Evolutionary conservation across 2,888 invertebrate genomes (phyloP).

Genomic region (Athrips mouffetella): DNA sequence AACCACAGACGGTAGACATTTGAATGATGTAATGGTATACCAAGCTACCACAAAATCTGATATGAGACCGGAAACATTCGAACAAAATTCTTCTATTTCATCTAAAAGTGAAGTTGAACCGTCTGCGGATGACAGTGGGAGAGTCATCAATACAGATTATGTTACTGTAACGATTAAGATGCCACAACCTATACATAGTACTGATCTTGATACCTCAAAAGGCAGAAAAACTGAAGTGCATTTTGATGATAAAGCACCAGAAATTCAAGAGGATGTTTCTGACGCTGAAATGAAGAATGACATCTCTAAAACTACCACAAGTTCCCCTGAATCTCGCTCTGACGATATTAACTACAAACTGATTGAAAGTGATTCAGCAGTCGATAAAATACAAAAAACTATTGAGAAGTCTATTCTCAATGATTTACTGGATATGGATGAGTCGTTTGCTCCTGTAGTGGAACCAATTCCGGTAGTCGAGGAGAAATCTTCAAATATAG

Average conservation of each 20-base stretch:
- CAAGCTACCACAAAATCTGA: neutral
- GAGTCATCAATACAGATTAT: no score
- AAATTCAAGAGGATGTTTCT: neutral
- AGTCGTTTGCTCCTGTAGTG: no score
- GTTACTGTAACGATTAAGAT: no score
- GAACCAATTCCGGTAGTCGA: constrained; percentile 21
- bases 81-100: neutral
- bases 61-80: neutral
- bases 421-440: constrained; percentile 50
- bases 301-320: neutral
- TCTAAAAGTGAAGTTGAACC: neutral
- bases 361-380: neutral
- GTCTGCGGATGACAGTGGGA: neutral
- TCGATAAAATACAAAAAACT: constrained; percentile 4
- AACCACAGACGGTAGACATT: neutral
- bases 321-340: neutral
- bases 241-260: no score
- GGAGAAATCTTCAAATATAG: constrained; percentile 30
- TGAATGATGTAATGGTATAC: neutral
- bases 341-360: neutral
- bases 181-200: no score
- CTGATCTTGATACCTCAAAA: no score
- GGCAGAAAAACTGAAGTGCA: no score
- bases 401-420: constrained; percentile 36
- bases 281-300: neutral